Evolutionary conservation across 2,113 vertebrate genomes (phyloP).

Genomic region (Aramus guarauna): DNA sequence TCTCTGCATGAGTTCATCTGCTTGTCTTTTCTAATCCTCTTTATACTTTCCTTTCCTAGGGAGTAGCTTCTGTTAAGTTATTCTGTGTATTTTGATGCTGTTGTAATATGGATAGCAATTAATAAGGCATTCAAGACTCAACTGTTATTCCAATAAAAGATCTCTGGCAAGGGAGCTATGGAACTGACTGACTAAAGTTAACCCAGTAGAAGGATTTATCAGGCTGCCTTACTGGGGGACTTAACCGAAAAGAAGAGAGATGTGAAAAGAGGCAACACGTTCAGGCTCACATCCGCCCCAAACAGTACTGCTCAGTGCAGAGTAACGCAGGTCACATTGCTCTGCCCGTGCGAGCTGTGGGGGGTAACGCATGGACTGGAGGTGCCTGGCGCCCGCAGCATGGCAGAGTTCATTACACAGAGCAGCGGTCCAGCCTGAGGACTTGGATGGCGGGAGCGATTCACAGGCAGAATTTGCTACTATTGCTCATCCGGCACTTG

Average conservation of each 20-base stretch:
- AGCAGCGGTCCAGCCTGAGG: not conserved
- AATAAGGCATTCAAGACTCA: not conserved
- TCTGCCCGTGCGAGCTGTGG: fast-evolving
- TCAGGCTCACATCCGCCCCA: not conserved
- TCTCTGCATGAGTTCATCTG: slow-evolving; percentile 38
- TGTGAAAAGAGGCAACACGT: not conserved
- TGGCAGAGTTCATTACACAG: not conserved
- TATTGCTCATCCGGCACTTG: not conserved
- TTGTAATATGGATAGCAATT: not conserved
- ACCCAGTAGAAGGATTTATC: not conserved
- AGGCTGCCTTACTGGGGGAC: not conserved
- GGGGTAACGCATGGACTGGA: fast-evolving
- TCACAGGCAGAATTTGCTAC: not conserved
- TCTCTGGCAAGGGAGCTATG: not conserved
- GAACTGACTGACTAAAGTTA: not conserved
- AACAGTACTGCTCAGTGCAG: not conserved
- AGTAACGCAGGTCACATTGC: fast-evolving
- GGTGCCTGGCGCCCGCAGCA: fast-evolving
- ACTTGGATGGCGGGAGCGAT: not conserved
- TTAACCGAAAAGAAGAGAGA: not conserved
- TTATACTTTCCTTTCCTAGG: not conserved
- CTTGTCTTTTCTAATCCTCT: slow-evolving; percentile 57
- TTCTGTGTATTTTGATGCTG: not conserved
- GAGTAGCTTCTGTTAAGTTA: slow-evolving; percentile 4
- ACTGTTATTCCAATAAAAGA: not conserved